Evolutionary conservation across 1,140 invertebrate genomes (phyloP), one percentile per base, ranked within the genome.

Genomic region (Pseudobourletiella spinata): DNA sequence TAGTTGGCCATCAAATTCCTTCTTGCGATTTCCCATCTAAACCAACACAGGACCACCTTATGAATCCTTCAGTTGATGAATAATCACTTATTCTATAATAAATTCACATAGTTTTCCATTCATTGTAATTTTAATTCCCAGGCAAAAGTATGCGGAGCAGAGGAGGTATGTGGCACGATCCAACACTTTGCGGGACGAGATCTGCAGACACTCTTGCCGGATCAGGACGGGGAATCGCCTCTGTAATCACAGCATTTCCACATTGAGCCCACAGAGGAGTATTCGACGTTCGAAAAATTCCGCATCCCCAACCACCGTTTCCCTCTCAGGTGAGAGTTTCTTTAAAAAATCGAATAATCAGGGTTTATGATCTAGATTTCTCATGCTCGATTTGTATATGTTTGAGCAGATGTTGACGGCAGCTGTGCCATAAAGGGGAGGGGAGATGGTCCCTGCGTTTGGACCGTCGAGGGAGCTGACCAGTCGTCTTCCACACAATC

Each of bases 161-260:
- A 8, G 32, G 8, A 39, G 48, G 24, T 22, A 6, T 11, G 8
- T 52, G 15, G 15, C 4, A 24, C 32, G 52, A 2, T 55, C 52
- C 28, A 32, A 55, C 11, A 60, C 48, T 3, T 25, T 43, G 2
- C 11, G 20, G 15, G 25, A 26, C 4, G 18, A 26, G 26, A 30
- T 26, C 20, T 60, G 29, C 6, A 18, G n/a, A 35, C 52, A 48
- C 6, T 6, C 20, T 18, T 28, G 42, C 0, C 16, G 60, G 15
- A 52, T 55, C 18, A 55, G 59, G 26, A 69, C 67, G 1, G 67
- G 67, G 6, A 66, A 64, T 3, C 42, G 67, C 15, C 51, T 69
- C 1, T 69, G 67, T 51, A 51, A 69, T 56, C 67, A 69, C 35
- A 69, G 62, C 35, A 25, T 66, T 44, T 54, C 57, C 4, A 66